Base-by-base conservation (phyloP, 2,888 invertebrate genomes). In the Tetrapedia diversipes region DNA sequence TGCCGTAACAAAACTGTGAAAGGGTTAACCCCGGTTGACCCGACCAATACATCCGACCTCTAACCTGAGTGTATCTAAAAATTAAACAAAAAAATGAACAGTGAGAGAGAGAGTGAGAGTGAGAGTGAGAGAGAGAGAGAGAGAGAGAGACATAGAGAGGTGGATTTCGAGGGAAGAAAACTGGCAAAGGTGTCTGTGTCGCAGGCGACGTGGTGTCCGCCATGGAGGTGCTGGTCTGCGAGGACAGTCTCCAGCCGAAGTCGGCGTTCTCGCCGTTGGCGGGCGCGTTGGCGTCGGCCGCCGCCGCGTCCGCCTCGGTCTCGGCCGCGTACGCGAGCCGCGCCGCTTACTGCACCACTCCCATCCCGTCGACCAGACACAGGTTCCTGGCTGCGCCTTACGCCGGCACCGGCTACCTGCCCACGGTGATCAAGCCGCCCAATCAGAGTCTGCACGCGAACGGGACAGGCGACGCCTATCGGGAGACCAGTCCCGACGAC, bases 181-280 rank as follows among this genome's bases (percentile, higher is more conserved):
- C n/a, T 63, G 37, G 43, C 73, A 60, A n/a, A 45, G 43, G n/a
- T 60, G 53, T 83, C 59, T 80, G 70, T 82, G 76, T 64, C 74
- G 22, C 86, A 94, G 97, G 97, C 0, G 98, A 98, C 90, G 96
- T 98, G 0, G 95, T 98, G 0, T 96, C 97, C 84, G 98, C 98
- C 0, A 98, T 98, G 95, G 98, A 98, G 89, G 95, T 96, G 89
- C 95, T 98, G 94, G 94, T 97, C 16, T 95, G 95, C 79, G 95
- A 95, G 1, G 93, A 93, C 75, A 90, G 87, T 73, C 93, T 94
- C 65, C 94, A 94, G 78, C 94, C 94, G 0, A 94, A 94, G 69
- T 96, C 96, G 0, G 97, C 97, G 8, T 97, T 97, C 90, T 96
- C 96, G 1, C 97, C 97, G 0, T 90, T 97, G 79, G 94, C 93